These are phyloP conservation scores for Gobionotothen gibberifrons DNA, from an alignment of 2,797 vertebrate genomes.

Conservation along the genomic window DNA sequence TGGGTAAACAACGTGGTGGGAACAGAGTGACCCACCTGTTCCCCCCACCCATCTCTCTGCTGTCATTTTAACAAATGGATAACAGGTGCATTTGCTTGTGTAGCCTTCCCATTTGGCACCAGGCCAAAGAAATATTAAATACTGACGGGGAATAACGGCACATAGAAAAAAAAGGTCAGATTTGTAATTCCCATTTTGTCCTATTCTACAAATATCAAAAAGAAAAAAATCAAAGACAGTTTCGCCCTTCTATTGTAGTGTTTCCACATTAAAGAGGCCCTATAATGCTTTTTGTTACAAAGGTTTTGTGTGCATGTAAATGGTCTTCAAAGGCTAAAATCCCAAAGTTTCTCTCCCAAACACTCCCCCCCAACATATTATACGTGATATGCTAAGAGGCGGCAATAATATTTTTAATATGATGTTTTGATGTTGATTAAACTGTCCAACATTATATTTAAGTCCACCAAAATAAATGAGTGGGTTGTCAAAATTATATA, in stretches of 20 bases:
- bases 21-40: slow-evolving; percentile 68
- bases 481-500: too few species aligned
- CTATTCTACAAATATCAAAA: not conserved
- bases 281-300: too few species aligned
- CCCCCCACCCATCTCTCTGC: slow-evolving; percentile 22
- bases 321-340: too few species aligned
- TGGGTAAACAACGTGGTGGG: slow-evolving; percentile 55
- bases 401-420: too few species aligned
- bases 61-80: slow-evolving; percentile 65
- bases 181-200: not conserved
- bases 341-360: too few species aligned
- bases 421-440: too few species aligned
- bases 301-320: too few species aligned
- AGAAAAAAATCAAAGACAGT: not conserved
- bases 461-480: too few species aligned
- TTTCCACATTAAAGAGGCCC: too few species aligned
- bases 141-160: slow-evolving; percentile 5
- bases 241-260: not conserved
- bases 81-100: slow-evolving; percentile 58
- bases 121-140: slow-evolving; percentile 38
- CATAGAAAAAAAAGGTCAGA: not conserved
- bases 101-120: slow-evolving; percentile 41
- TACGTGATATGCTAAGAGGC: too few species aligned
- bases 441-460: too few species aligned
- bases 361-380: too few species aligned